These are phyloP conservation scores for Platyscapa corneri DNA, from an alignment of 1,140 invertebrate genomes.

Conservation along the genomic window DNA sequence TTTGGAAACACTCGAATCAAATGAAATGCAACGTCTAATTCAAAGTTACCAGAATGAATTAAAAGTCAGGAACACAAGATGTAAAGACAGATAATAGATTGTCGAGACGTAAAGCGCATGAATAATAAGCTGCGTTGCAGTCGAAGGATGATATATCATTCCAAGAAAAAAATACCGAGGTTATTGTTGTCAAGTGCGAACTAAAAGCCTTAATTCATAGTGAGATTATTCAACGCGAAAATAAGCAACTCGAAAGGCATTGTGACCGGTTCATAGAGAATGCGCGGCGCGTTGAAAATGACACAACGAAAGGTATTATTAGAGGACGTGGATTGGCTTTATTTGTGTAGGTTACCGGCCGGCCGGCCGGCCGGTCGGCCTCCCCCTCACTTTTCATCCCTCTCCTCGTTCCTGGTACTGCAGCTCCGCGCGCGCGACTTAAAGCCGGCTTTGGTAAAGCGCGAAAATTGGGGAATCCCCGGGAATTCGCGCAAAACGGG, in stretches of 20 bases:
- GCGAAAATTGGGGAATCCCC: conserved; percentile 72
- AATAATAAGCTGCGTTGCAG: too few species aligned
- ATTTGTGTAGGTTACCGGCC: neutral
- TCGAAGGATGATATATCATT: too few species aligned
- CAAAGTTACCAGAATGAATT: too few species aligned
- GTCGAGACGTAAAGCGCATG: too few species aligned
- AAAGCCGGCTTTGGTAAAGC: conserved; percentile 61
- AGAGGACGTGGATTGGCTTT: neutral
- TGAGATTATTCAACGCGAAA: neutral
- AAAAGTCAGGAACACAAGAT: too few species aligned
- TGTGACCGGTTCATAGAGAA: neutral
- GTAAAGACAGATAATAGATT: too few species aligned
- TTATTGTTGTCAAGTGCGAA: neutral
- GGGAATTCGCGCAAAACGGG: conserved; percentile 66
- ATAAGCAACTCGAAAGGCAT: neutral
- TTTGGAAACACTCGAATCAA: too few species aligned
- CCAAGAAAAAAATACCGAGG: neutral
- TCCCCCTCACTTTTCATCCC: neutral
- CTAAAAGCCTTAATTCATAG: neutral
- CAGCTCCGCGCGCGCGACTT: conserved; percentile 50
- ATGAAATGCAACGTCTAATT: too few species aligned
- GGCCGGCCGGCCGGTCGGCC: neutral
- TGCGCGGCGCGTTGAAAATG: neutral
- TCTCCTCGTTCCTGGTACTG: too few species aligned
- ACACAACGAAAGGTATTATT: neutral